Percentiles rank a stretch among this genome's conserved stretches.
phyloP scores from a whole-genome alignment of 2,888 invertebrate species.

The Pilophorus perplexus region DNA sequence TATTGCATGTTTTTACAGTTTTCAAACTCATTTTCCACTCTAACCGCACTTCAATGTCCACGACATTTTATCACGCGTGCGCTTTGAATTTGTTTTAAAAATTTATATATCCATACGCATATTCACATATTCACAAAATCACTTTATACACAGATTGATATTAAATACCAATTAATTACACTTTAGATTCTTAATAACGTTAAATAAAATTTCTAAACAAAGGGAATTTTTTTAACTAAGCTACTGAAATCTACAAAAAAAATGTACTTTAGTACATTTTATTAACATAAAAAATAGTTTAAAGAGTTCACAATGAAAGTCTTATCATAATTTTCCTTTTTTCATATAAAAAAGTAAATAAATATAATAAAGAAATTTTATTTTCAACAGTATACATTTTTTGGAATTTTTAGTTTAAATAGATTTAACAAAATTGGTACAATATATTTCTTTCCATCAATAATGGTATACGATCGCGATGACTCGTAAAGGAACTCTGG shows the following conservation, averaged over 20 bases:
- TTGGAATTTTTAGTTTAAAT: conserved; percentile 11
- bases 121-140: conserved; percentile 45
- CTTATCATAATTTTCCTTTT: conserved; percentile 30
- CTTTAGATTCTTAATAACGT: conserved; percentile 37
- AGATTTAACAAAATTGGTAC: conserved; percentile 13
- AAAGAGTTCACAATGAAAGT: conserved; percentile 36
- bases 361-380: conserved; percentile 45
- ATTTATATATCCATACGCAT: conserved; percentile 24
- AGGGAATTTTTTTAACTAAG: background rate
- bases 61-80: conserved; percentile 44
- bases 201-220: conserved; percentile 41
- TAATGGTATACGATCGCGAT: conserved; percentile 10
- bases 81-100: conserved; percentile 37
- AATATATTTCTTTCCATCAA: background rate
- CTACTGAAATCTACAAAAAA: conserved; percentile 20
- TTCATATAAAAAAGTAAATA: conserved; percentile 46
- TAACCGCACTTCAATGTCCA: conserved; percentile 38
- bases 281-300: conserved; percentile 32
- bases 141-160: conserved; percentile 34
- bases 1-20: too few relatives aligned
- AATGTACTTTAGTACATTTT: conserved; percentile 44
- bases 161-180: conserved; percentile 32
- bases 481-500: conserved; percentile 23
- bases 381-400: conserved; percentile 36
- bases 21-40: too few relatives aligned